Evolutionary conservation across 2,888 invertebrate genomes (phyloP).

Genomic region (Tillus elongatus): DNA sequence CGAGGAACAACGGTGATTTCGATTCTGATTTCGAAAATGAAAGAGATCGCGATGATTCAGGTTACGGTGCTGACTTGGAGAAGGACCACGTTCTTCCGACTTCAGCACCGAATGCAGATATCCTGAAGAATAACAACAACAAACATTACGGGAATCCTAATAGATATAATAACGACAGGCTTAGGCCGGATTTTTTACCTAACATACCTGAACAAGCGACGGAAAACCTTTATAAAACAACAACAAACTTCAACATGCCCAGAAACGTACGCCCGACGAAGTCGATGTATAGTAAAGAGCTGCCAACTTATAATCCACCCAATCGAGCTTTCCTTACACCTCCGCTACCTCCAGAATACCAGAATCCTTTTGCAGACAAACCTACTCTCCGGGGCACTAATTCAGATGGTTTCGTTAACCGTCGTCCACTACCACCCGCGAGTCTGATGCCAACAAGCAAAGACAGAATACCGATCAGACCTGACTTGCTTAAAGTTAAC

Average conservation of each 20-base stretch:
- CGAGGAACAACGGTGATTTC: conserved; percentile 25
- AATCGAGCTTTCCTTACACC: conserved; percentile 69
- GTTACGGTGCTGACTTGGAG: conserved; percentile 62
- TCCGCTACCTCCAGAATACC: conserved; percentile 72
- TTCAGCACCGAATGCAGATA: conserved; percentile 69
- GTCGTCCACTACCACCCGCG: conserved; percentile 75
- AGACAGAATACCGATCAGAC: conserved; percentile 75
- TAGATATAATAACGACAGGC: conserved; percentile 44
- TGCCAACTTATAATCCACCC: conserved; percentile 77
- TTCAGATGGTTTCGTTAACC: conserved; percentile 57
- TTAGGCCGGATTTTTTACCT: conserved; percentile 34
- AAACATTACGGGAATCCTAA: conserved; percentile 67
- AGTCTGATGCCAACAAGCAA: conserved; percentile 66
- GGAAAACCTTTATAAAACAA: conserved; percentile 36
- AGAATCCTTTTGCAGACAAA: conserved; percentile 82
- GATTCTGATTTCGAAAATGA: conserved; percentile 28
- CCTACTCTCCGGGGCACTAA: conserved; percentile 65
- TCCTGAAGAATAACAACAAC: conserved; percentile 67
- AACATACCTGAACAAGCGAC: conserved; percentile 31
- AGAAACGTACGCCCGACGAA: conserved; percentile 53
- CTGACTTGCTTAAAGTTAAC: conserved; percentile 46
- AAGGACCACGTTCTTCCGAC: conserved; percentile 66
- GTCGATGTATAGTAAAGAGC: conserved; percentile 55
- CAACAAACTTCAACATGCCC: conserved; percentile 47
- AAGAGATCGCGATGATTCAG: conserved; percentile 32